Base-by-base conservation (phyloP, 1,140 invertebrate genomes). In the Cyclargus thomasi region DNA sequence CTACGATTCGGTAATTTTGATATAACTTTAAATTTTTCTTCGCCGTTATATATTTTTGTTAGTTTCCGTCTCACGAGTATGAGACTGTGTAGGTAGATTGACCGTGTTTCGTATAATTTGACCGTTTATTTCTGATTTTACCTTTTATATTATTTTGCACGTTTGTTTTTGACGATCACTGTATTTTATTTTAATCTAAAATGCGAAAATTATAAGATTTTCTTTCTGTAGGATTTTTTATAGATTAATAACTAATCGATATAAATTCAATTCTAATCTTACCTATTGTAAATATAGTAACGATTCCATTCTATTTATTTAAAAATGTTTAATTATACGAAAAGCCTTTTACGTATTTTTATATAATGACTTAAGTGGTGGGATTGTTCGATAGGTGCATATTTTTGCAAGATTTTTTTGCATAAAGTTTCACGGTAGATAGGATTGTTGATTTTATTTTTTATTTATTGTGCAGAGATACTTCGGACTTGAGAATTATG, bases 121-220 rank as follows among this genome's bases (percentile, higher is more conserved):
- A 4, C 39, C 39, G 39, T 47, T 47, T 47, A 47, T 8, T 1
- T 21, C 11, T 59, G n/a, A n/a, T 20, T 10, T 29, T n/a, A n/a
- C n/a, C n/a, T n/a, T n/a, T n/a, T n/a, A n/a, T n/a, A n/a, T 66
- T 64, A 64, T 64, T 53, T 53, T 59, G 65, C 65, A 66, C 65
- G 65, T 66, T 57, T 66, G 65, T 35, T 66, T 57, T 66, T 66
- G 55, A 55, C 53, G 7, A 23, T 66, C 65, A 66, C 65, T 57
- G 0, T 66, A 21, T 59, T n/a, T 59, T 22, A 20, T 59, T 59
- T 59, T 21, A 20, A 20, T 8, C 39, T 47, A 47, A 47, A 47
- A 47, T 14, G 39, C 29, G 29, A 8, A 29, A 47, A 47, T 14
- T 11, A 47, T 8, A 47, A 0, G 8, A 14, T 29, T 47, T 47